Base-by-base conservation (phyloP, 2,888 invertebrate species). In the Tigriopus californicus region DNA sequence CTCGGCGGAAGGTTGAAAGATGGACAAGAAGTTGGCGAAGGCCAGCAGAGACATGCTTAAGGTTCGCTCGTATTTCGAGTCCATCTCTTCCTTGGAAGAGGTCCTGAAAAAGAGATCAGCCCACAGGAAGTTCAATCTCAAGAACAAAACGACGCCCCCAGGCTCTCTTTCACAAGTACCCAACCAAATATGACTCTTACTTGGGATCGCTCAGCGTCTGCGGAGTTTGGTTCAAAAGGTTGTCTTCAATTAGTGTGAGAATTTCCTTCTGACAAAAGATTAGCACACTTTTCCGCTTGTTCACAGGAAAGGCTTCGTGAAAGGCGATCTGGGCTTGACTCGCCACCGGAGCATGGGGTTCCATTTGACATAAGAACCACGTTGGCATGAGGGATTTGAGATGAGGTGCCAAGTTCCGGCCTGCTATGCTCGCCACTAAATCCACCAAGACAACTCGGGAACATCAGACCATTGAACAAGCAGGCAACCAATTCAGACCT, bases 341-440 rank as follows among this genome's bases (percentile, higher is more conserved):
- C 6, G 86, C 82, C 18, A 87, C 88, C 11, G 89, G 88, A 44
- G 85, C 81, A 72, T 88, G 85, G 12, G 81, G 81, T 70, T 94
- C 92, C 73, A 82, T 82, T 68, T 82, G 84, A 57, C 86, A 82
- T 49, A 82, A 78, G 67, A 91, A 79, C 92, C 92, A 92, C 3
- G 81, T 77, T 1, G 88, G 87, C 68, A 73, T 79, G 62, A 92
- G 69, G 67, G 79, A 79, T 66, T 82, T 82, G 58, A 94, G 74
- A 68, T 80, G 80, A 1, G 85, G 85, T 0, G 89, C 91, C 62
- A 85, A 73, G 64, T 80, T 80, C 25, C 85, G 80, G 48, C 85
- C 83, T 61, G 82, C 80, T 68, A 79, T 79, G 53, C 72, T 70
- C 33, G 82, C 79, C 18, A 74, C 54, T 54, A 41, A 6, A 54